A percentile compares a stretch with the other conserved stretches of the same genome.
These are phyloP conservation scores for Dynastes tityus DNA, from an alignment of 2,888 invertebrate species.

Conservation along the genomic window DNA sequence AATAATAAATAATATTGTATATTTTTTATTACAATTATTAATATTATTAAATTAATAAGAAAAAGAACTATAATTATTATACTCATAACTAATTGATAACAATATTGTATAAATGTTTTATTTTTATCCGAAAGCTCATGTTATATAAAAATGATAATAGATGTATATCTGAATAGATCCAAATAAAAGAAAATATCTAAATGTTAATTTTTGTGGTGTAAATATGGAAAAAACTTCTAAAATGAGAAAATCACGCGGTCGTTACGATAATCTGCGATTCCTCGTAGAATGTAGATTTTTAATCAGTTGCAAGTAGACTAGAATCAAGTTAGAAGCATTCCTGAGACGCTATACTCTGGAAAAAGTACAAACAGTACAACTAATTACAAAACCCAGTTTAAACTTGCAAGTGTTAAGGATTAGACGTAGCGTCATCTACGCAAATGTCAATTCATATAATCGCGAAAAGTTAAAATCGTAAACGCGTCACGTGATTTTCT, in stretches of 20 bases:
- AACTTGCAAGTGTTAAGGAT: too few relatives aligned
- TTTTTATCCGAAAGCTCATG: conserved; percentile 41
- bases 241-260: conserved; percentile 49
- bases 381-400: too few relatives aligned
- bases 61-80: conserved; percentile 19
- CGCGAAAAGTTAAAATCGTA: neutral
- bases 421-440: too few relatives aligned
- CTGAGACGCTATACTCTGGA: too few relatives aligned
- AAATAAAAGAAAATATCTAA: conserved; percentile 16
- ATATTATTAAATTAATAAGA: conserved; percentile 31
- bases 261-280: too few relatives aligned
- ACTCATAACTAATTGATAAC: conserved; percentile 27
- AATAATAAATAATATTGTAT: conserved; percentile 32
- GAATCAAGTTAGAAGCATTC: too few relatives aligned
- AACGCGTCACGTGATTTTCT: conserved; percentile 11
- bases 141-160: conserved; percentile 31
- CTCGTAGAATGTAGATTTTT: too few relatives aligned
- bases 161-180: conserved; percentile 37
- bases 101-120: conserved; percentile 36
- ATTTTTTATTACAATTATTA: conserved; percentile 37
- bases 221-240: conserved; percentile 55
- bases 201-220: conserved; percentile 44
- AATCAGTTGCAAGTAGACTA: too few relatives aligned
- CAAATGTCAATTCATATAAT: neutral
- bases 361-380: too few relatives aligned